phyloP scores from a whole-genome alignment of 2,888 invertebrate genomes.

The Cantharis lateralis region DNA sequence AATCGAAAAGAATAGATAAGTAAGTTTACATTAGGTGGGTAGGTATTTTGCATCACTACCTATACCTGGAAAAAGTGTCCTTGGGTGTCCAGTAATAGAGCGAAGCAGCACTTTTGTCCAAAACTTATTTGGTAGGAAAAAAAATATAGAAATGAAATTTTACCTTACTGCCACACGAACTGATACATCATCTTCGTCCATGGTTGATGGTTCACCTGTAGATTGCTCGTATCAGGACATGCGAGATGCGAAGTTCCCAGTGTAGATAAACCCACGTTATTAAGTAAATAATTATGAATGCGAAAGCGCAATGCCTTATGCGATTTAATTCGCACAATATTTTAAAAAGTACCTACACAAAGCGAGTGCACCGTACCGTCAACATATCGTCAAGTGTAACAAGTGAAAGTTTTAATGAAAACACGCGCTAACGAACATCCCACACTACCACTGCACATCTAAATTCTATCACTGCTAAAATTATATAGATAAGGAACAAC shows the following conservation, averaged over 20 bases:
- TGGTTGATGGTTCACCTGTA: slow-evolving; percentile 43
- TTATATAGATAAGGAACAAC: neutral
- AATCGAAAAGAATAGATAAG: neutral
- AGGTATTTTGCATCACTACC: neutral
- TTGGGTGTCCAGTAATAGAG: neutral
- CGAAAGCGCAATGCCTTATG: neutral
- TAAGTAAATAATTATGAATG: neutral
- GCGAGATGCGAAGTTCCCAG: neutral
- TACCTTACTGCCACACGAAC: slow-evolving; percentile 74
- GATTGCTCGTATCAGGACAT: neutral
- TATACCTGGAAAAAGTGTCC: neutral
- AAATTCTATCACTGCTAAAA: slow-evolving; percentile 1
- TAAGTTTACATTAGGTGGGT: neutral
- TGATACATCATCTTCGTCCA: slow-evolving; percentile 69
- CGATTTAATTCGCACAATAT: neutral
- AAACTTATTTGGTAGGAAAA: neutral
- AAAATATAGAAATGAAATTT: slow-evolving; percentile 37
- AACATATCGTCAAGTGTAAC: neutral
- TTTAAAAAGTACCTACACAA: neutral
- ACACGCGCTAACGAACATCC: neutral
- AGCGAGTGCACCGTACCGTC: neutral
- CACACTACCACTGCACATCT: neutral
- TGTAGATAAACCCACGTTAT: neutral
- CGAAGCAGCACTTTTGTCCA: neutral
- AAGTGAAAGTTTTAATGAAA: neutral